phyloP scores from a whole-genome alignment of 2,113 vertebrate species.

The Mola mola region DNA sequence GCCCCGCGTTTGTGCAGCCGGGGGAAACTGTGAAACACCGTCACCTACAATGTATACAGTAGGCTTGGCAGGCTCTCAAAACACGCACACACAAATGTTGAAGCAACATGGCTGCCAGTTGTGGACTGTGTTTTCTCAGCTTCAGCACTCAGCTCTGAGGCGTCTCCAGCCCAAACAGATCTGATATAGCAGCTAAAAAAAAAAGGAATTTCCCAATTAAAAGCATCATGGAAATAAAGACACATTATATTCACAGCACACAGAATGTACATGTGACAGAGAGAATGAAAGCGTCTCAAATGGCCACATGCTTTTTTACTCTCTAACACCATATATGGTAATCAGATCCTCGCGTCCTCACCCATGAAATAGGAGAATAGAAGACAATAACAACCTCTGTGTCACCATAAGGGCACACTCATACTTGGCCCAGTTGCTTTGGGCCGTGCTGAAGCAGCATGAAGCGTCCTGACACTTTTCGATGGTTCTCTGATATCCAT shows the following conservation, averaged over 20 bases:
- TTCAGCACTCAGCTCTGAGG: conserved; percentile 3
- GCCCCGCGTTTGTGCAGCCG: conserved; percentile 41
- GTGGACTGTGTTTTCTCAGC: conserved; percentile 21
- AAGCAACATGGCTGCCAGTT: conserved; percentile 39
- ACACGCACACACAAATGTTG: conserved; percentile 39
- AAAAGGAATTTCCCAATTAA: conserved; percentile 5
- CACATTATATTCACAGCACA: not conserved
- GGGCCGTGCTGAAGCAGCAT: too few species aligned
- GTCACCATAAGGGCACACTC: not conserved
- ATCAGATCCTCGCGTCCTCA: conserved; percentile 13
- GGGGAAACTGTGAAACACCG: conserved; percentile 36
- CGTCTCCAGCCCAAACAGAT: conserved; percentile 20
- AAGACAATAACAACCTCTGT: conserved; percentile 5
- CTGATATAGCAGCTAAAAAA: conserved; percentile 13
- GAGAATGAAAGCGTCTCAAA: not conserved
- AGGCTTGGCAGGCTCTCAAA: conserved; percentile 39
- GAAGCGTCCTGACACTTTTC: too few species aligned
- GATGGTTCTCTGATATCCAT: too few species aligned
- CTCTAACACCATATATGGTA: not conserved
- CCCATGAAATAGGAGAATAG: not conserved
- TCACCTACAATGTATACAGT: conserved; percentile 45
- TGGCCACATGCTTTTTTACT: not conserved
- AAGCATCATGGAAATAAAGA: conserved; percentile 1
- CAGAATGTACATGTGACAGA: not conserved
- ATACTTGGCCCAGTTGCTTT: too few species aligned